Conservation (phyloP, 2,113 vertebrate species). For the Cepphus grylle region DNA sequence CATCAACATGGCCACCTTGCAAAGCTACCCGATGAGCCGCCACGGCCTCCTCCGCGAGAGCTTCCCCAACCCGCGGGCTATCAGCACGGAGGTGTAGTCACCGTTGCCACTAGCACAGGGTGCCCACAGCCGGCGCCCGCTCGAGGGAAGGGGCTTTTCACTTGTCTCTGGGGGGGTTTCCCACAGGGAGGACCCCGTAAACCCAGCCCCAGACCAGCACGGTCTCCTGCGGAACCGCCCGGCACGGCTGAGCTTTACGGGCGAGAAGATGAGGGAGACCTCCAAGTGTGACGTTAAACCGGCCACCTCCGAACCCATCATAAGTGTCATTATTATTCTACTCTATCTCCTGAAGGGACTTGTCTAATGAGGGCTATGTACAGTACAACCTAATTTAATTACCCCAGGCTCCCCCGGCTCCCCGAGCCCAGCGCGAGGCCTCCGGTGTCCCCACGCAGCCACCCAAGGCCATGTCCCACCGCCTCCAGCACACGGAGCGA, state of each 20-base stretch:
- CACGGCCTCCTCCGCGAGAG: slow-evolving; percentile 71
- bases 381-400: slow-evolving; percentile 22
- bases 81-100: slow-evolving; percentile 92
- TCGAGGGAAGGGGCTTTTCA: not conserved
- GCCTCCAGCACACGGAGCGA: not conserved
- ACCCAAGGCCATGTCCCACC: not conserved
- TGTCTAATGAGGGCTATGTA: slow-evolving; percentile 68
- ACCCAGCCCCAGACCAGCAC: not conserved
- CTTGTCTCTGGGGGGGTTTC: not conserved
- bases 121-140: not conserved
- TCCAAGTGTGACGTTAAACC: not conserved
- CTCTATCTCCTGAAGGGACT: slow-evolving; percentile 41
- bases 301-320: not conserved
- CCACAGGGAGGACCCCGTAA: not conserved
- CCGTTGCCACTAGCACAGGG: not conserved
- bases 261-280: not conserved
- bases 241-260: not conserved
- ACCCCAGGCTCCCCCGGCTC: not conserved
- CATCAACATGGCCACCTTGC: slow-evolving; percentile 78
- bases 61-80: slow-evolving; percentile 85
- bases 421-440: not conserved
- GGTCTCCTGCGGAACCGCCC: not conserved
- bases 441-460: not conserved
- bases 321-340: slow-evolving; percentile 23
- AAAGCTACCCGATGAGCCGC: slow-evolving; percentile 82